phyloP scores from a whole-genome alignment of 2,113 vertebrate genomes.

The Agelaius tricolor region DNA sequence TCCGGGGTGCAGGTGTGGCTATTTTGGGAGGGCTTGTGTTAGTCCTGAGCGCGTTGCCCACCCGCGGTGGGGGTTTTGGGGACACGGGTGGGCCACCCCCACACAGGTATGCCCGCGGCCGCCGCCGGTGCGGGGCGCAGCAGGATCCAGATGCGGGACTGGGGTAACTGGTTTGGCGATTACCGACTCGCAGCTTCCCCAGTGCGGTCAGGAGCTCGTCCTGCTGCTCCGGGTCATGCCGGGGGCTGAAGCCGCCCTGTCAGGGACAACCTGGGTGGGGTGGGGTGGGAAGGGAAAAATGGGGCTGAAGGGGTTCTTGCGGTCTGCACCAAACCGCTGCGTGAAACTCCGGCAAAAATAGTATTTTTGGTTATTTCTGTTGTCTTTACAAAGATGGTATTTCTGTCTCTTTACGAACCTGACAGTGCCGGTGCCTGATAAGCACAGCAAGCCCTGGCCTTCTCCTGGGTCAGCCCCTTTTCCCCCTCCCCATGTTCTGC shows the following conservation, averaged over 20 bases:
- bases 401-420: neutral
- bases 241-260: neutral
- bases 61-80: neutral
- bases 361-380: neutral
- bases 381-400: too few species aligned
- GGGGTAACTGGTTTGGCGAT: conserved; percentile 34
- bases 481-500: accelerated
- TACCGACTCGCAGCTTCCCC: neutral
- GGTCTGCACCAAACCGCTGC: neutral
- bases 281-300: neutral
- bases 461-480: neutral
- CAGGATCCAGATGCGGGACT: neutral
- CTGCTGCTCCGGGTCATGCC: neutral
- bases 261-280: neutral
- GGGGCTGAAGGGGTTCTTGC: neutral
- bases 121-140: neutral
- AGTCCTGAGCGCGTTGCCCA: neutral
- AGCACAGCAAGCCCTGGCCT: neutral
- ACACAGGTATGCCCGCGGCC: neutral
- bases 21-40: accelerated
- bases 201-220: neutral
- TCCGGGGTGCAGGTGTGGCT: neutral
- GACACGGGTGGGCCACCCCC: neutral
- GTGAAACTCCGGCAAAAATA: neutral
- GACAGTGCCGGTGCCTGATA: neutral